These are phyloP conservation scores for Ommatoiulus sabulosus DNA, from an alignment of 2,888 invertebrate species.

Conservation along the genomic window DNA sequence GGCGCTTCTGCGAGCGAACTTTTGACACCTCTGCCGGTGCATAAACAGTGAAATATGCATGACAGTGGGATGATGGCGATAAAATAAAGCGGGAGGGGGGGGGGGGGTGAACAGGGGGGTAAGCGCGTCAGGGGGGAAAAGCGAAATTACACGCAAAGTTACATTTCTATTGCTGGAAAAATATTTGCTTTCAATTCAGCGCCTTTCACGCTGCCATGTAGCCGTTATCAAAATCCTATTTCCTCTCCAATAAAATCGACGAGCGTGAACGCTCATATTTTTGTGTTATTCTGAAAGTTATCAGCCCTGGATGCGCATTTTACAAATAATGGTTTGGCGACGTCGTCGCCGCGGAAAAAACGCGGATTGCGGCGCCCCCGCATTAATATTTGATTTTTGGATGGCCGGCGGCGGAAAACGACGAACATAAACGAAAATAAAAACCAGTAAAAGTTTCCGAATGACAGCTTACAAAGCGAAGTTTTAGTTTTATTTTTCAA, in stretches of 20 bases:
- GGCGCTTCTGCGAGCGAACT: not conserved
- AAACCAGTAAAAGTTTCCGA: not conserved
- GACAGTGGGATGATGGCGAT: constrained; percentile 34
- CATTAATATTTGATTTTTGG: constrained; percentile 25
- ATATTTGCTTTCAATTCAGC: constrained; percentile 48
- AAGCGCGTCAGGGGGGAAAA: no score
- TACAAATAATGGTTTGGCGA: constrained; percentile 8
- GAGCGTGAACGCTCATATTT: constrained; percentile 49
- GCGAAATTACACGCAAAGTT: constrained; percentile 48
- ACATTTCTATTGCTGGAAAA: constrained; percentile 35
- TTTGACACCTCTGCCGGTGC: constrained; percentile 34
- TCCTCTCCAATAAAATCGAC: constrained; percentile 51
- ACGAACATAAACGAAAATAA: not conserved
- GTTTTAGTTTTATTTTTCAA: not conserved
- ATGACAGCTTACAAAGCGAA: not conserved
- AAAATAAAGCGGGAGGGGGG: not conserved
- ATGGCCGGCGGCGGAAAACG: no score
- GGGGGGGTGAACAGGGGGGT: not conserved
- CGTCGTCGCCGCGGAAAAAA: not conserved
- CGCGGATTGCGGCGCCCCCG: not conserved
- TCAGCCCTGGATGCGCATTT: constrained; percentile 24
- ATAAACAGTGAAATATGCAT: constrained; percentile 30
- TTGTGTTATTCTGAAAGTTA: constrained; percentile 14
- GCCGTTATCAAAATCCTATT: constrained; percentile 49
- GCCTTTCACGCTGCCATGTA: constrained; percentile 47